Evolutionary conservation across 2,888 invertebrate species (phyloP).

Genomic region (Cantharis lateralis): DNA sequence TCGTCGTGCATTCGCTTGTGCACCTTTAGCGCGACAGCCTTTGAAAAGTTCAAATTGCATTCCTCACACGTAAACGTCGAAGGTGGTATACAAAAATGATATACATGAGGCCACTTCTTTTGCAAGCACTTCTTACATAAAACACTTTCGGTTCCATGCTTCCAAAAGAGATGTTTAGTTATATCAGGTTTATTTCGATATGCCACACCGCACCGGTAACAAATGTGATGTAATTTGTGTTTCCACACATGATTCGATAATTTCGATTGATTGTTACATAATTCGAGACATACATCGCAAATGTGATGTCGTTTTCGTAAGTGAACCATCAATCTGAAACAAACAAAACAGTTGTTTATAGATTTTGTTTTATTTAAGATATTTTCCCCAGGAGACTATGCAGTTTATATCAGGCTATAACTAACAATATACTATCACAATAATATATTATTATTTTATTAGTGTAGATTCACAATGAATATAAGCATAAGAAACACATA

Average conservation of each 20-base stretch:
- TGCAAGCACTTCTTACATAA: slow-evolving; percentile 83
- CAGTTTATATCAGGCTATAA: too few relatives aligned
- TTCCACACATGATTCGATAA: slow-evolving; percentile 90
- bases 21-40: slow-evolving; percentile 79
- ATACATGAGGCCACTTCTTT: slow-evolving; percentile 91
- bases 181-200: slow-evolving; percentile 88
- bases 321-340: slow-evolving; percentile 77
- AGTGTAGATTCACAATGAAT: too few relatives aligned
- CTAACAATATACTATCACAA: too few relatives aligned
- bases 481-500: too few relatives aligned
- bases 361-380: background rate
- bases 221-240: slow-evolving; percentile 84
- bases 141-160: slow-evolving; percentile 88
- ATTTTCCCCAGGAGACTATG: too few relatives aligned
- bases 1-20: slow-evolving; percentile 76
- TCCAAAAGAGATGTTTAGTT: slow-evolving; percentile 89
- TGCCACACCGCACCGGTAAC: slow-evolving; percentile 86
- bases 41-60: slow-evolving; percentile 75
- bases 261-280: slow-evolving; percentile 77
- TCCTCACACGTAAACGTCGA: slow-evolving; percentile 78
- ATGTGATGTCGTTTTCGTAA: slow-evolving; percentile 81
- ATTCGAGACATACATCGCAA: slow-evolving; percentile 86
- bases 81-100: slow-evolving; percentile 88
- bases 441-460: too few relatives aligned
- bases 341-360: background rate